Conservation (phyloP, 2,888 invertebrate species). For the Schizaphis graminum region DNA sequence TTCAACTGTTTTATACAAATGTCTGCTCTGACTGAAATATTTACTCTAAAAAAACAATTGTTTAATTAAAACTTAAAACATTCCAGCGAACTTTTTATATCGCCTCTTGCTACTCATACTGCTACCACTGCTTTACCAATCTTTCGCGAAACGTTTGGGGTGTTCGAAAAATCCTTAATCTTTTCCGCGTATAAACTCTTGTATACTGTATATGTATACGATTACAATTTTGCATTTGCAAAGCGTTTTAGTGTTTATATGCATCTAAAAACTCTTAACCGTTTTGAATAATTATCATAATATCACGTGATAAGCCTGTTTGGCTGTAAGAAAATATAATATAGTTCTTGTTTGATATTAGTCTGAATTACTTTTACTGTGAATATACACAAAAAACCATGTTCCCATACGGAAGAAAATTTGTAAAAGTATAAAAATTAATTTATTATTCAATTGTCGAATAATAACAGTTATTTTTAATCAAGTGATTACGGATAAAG, state of each 20-base stretch:
- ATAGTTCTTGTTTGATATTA: background rate
- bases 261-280: background rate
- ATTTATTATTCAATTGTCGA: background rate
- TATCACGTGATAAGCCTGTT: background rate
- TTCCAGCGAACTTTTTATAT: conserved; percentile 27
- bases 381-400: background rate
- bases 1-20: conserved; percentile 9
- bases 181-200: background rate
- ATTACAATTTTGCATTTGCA: background rate
- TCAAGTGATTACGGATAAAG: background rate
- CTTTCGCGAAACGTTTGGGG: background rate
- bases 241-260: background rate
- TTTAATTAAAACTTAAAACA: conserved; percentile 64
- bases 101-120: background rate
- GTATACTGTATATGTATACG: background rate
- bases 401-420: background rate
- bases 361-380: background rate
- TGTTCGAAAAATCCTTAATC: background rate
- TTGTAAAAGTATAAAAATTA: background rate
- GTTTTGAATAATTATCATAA: background rate
- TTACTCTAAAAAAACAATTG: conserved; percentile 52
- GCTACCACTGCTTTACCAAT: background rate
- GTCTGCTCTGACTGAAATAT: conserved; percentile 45
- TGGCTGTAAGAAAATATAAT: background rate
- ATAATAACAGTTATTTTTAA: background rate